Evolutionary conservation across 1,140 invertebrate genomes (phyloP).

Genomic region (Brachionus plicatilis): DNA sequence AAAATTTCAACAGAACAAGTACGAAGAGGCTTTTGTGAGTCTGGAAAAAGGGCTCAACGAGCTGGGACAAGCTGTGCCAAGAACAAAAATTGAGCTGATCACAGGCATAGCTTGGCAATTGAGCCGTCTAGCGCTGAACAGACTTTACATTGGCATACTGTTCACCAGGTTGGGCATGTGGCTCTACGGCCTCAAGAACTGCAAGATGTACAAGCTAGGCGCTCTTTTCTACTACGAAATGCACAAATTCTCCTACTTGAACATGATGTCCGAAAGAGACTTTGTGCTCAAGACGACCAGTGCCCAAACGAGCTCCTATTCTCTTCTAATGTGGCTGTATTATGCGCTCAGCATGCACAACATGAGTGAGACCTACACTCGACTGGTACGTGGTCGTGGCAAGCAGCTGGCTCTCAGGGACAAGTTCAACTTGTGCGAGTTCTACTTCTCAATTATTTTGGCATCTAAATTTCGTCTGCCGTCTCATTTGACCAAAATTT

Average conservation of each 20-base stretch:
- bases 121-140: background rate
- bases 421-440: background rate
- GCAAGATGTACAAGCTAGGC: constrained; percentile 25
- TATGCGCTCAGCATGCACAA: constrained; percentile 28
- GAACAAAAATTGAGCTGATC: background rate
- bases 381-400: background rate
- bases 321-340: background rate
- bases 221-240: constrained; percentile 37
- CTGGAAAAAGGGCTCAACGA: background rate
- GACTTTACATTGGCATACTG: background rate
- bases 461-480: background rate
- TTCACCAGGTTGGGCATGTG: background rate
- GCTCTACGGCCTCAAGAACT: background rate
- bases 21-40: background rate
- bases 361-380: background rate
- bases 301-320: background rate
- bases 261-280: background rate
- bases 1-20: constrained; percentile 1
- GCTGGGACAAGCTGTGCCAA: constrained; percentile 21
- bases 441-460: background rate
- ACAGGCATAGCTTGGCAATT: constrained; percentile 24
- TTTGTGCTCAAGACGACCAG: background rate
- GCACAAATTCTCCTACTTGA: constrained; percentile 26
- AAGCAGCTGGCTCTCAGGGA: background rate
- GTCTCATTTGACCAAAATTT: background rate